A percentile compares a stretch with the other conserved stretches of the same genome.
phyloP scores from a whole-genome alignment of 2,113 vertebrate genomes.

The Ovibos moschatus region DNA sequence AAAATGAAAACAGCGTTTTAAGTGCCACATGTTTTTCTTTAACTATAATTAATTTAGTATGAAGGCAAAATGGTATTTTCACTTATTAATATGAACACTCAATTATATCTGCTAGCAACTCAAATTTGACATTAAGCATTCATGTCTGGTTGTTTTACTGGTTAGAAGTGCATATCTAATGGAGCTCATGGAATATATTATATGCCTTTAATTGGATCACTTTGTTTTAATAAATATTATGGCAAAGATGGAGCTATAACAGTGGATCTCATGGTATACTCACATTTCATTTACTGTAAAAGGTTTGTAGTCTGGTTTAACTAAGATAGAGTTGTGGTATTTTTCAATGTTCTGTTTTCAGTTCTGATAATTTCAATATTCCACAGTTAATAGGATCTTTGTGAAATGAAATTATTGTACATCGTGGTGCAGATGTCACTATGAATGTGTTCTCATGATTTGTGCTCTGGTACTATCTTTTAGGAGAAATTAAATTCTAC shows the following conservation, averaged over 20 bases:
- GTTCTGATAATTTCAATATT: neutral
- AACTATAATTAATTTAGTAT: slow-evolving; percentile 16
- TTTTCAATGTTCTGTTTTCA: slow-evolving; percentile 28
- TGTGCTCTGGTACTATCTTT: neutral
- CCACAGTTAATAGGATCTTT: neutral
- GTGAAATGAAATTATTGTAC: neutral
- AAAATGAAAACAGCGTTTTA: neutral
- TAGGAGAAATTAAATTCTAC: neutral
- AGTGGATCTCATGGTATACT: neutral
- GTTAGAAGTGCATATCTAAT: neutral
- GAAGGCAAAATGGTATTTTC: slow-evolving; percentile 28
- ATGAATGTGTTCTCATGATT: neutral
- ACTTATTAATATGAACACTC: slow-evolving; percentile 25
- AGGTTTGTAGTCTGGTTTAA: neutral
- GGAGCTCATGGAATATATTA: neutral
- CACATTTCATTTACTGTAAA: neutral
- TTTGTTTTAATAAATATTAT: slow-evolving; percentile 23
- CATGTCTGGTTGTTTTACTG: neutral
- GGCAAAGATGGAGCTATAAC: neutral
- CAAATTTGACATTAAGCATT: slow-evolving; percentile 12
- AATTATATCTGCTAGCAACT: neutral
- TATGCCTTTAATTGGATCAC: neutral
- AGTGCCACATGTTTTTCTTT: neutral
- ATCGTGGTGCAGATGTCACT: neutral
- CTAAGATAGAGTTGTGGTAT: neutral